phyloP scores from a whole-genome alignment of 1,140 invertebrate genomes.

The Drosophila nikananu region DNA sequence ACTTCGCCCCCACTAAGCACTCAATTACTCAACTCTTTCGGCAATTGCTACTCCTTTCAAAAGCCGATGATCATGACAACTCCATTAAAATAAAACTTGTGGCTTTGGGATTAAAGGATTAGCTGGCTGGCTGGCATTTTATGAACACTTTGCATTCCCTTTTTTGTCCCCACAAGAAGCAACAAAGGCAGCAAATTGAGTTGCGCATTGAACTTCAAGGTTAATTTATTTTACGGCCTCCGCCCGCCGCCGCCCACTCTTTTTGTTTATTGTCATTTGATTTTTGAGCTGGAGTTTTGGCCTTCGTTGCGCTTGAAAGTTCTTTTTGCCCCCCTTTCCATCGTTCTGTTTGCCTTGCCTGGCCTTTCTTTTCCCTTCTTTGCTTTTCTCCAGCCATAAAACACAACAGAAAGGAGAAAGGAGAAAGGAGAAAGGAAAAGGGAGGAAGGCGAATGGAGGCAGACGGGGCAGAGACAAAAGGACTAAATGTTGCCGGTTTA shows the following conservation, averaged over 20 bases:
- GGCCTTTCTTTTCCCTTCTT: neutral
- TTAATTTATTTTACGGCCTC: constrained; percentile 73
- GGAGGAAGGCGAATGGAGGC: neutral
- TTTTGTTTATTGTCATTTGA: constrained; percentile 64
- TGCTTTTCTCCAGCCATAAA: constrained; percentile 41
- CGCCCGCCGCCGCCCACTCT: neutral
- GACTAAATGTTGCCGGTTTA: constrained; percentile 71
- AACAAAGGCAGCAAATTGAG: constrained; percentile 42
- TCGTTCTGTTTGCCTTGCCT: constrained; percentile 6
- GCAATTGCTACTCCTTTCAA: neutral
- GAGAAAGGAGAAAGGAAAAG: neutral
- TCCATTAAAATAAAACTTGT: constrained; percentile 7
- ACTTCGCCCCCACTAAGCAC: neutral
- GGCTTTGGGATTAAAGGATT: constrained; percentile 14
- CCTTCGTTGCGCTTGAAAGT: constrained; percentile 18
- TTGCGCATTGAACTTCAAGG: constrained; percentile 70
- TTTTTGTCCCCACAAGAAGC: constrained; percentile 10
- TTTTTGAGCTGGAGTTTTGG: constrained; percentile 51
- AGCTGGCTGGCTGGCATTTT: constrained; percentile 8
- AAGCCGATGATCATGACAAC: constrained; percentile 4
- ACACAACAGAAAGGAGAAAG: constrained; percentile 13
- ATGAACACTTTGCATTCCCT: constrained; percentile 16
- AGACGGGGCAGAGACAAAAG: constrained; percentile 29
- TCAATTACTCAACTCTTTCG: neutral
- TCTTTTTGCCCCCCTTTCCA: constrained; percentile 14